Evolutionary conservation across 30 jellyfish, hydroid and myxozoan species (phyloP).

Genomic region (Catostylus mosaicus): DNA sequence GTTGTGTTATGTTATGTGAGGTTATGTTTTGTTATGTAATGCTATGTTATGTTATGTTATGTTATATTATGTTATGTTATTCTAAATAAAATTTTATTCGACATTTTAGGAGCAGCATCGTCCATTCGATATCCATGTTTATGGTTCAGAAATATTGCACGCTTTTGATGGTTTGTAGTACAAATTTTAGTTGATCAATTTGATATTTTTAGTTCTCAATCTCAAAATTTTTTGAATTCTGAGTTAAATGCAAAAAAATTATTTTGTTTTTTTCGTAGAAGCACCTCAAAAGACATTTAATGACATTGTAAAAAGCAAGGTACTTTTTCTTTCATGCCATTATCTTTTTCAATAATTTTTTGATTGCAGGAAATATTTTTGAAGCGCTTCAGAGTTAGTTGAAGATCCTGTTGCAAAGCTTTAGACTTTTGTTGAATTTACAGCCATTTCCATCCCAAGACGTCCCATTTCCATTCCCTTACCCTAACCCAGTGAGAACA

Average conservation of each 20-base stretch:
- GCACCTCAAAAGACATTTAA: constrained; percentile 13
- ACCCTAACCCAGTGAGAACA: too few species aligned
- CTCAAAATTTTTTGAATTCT: not conserved
- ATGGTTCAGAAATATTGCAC: constrained; percentile 47
- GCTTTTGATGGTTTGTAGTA: constrained; percentile 24
- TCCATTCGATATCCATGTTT: constrained; percentile 36
- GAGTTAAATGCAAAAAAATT: not conserved
- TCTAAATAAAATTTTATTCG: not conserved
- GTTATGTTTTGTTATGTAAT: not conserved
- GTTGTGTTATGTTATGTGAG: not conserved
- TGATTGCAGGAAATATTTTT: too few species aligned
- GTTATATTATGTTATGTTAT: not conserved
- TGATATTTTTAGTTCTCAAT: not conserved
- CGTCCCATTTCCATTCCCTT: too few species aligned
- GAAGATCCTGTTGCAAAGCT: too few species aligned
- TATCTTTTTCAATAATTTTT: not conserved
- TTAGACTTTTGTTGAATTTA: too few species aligned
- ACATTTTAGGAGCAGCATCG: constrained; percentile 37
- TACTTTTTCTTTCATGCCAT: not conserved
- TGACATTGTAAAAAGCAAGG: constrained; percentile 36
- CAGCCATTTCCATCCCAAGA: too few species aligned
- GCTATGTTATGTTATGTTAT: not conserved
- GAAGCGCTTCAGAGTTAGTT: too few species aligned
- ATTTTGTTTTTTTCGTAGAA: not conserved
- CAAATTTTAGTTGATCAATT: not conserved